These are phyloP conservation scores for Acrobasis suavella DNA, from an alignment of 2,888 invertebrate species.

Conservation along the genomic window DNA sequence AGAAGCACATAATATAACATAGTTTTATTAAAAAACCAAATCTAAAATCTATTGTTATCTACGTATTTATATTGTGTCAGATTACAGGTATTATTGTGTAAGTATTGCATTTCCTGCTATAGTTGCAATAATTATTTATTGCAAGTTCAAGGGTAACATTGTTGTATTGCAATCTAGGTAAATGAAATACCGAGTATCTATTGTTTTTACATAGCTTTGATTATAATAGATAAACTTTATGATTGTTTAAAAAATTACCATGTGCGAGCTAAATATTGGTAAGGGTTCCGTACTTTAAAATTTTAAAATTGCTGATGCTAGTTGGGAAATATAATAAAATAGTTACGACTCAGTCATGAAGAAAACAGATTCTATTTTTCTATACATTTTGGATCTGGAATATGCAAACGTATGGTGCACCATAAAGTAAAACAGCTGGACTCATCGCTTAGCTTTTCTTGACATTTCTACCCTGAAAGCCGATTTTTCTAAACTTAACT, in stretches of 20 bases:
- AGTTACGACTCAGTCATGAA: too few relatives aligned
- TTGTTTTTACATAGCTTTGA: neutral
- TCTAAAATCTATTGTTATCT: constrained; percentile 28
- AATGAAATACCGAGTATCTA: neutral
- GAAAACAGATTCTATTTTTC: too few relatives aligned
- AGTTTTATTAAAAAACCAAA: constrained; percentile 26
- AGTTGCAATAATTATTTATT: constrained; percentile 4
- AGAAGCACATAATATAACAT: constrained; percentile 29
- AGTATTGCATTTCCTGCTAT: constrained; percentile 3
- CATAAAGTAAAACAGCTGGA: too few relatives aligned
- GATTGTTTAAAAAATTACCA: neutral
- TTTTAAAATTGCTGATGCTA: too few relatives aligned
- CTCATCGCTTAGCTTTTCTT: too few relatives aligned
- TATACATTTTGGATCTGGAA: too few relatives aligned
- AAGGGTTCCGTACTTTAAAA: neutral
- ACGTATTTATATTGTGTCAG: constrained; percentile 23
- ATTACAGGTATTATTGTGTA: constrained; percentile 9
- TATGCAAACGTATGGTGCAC: too few relatives aligned
- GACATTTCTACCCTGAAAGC: too few relatives aligned
- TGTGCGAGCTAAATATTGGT: neutral
- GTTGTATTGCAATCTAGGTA: constrained; percentile 1
- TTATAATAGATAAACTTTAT: neutral
- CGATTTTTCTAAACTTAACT: too few relatives aligned
- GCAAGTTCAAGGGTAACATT: constrained; percentile 10
- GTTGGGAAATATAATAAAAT: too few relatives aligned